A percentile compares a stretch with the other conserved stretches of the same genome.
phyloP scores from a whole-genome alignment of 2,113 vertebrate species.

The Perca schrenkii region DNA sequence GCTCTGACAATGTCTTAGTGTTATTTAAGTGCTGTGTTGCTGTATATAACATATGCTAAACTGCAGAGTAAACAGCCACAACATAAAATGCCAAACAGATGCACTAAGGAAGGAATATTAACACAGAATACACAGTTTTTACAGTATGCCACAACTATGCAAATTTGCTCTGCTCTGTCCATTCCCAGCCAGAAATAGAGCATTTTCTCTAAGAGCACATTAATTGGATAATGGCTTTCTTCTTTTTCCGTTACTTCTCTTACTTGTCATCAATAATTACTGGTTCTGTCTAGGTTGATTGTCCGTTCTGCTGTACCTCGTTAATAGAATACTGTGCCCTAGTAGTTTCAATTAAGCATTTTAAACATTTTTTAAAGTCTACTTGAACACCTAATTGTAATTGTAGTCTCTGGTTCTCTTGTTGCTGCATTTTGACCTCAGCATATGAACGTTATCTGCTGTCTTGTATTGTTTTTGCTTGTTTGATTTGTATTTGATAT shows the following conservation, averaged over 20 bases:
- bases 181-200: slow-evolving; percentile 29
- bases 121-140: background rate
- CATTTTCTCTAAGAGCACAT: slow-evolving; percentile 65
- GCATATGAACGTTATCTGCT: background rate
- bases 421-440: slow-evolving; percentile 1
- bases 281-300: slow-evolving; percentile 48
- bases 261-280: slow-evolving; percentile 51
- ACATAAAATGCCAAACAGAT: slow-evolving; percentile 1
- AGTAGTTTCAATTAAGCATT: slow-evolving; percentile 29
- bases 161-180: background rate
- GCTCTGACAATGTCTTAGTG: background rate
- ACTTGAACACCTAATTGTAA: background rate
- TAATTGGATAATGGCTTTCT: slow-evolving; percentile 72
- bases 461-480: background rate
- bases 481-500: background rate
- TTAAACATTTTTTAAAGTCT: background rate
- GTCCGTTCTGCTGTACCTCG: slow-evolving; percentile 38
- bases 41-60: background rate
- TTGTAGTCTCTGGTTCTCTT: background rate
- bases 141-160: background rate
- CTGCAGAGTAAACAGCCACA: background rate
- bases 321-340: slow-evolving; percentile 29
- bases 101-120: slow-evolving; percentile 21
- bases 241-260: slow-evolving; percentile 46
- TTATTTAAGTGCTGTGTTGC: background rate